These are phyloP conservation scores for Xiphias gladius DNA, from an alignment of 2,113 vertebrate species.

Conservation along the genomic window DNA sequence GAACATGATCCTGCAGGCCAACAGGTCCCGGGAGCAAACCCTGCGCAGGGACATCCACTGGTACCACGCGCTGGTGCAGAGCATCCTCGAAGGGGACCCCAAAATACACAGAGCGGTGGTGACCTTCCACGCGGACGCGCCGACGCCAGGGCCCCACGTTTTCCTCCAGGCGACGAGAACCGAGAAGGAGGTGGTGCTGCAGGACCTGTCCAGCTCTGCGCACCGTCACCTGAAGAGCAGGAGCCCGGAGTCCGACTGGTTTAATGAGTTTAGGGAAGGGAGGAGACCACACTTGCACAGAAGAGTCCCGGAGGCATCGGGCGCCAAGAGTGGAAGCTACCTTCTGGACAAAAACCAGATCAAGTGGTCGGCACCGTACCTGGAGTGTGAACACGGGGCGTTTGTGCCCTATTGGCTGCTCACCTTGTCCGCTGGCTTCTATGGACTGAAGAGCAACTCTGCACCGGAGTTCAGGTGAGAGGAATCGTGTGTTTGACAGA, in stretches of 20 bases:
- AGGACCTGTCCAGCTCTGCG: constrained; percentile 89
- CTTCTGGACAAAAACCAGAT: constrained; percentile 90
- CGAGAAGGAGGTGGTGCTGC: constrained; percentile 88
- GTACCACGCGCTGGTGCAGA: constrained; percentile 94
- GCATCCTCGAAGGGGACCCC: constrained; percentile 93
- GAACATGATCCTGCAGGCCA: constrained; percentile 92
- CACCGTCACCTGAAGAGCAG: constrained; percentile 86
- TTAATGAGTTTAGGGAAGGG: constrained; percentile 88
- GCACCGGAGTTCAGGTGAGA: constrained; percentile 93
- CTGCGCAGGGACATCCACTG: constrained; percentile 90
- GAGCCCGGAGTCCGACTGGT: constrained; percentile 91
- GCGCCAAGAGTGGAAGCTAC: constrained; percentile 80
- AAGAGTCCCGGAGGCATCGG: constrained; percentile 72
- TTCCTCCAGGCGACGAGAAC: constrained; percentile 93
- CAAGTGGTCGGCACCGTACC: constrained; percentile 95
- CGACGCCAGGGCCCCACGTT: constrained; percentile 86
- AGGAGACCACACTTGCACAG: constrained; percentile 86
- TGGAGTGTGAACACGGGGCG: constrained; percentile 94
- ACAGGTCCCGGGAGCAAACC: constrained; percentile 90
- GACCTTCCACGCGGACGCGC: constrained; percentile 88
- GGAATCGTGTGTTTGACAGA: background rate
- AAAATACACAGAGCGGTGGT: constrained; percentile 93
- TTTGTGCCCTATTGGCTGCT: constrained; percentile 96
- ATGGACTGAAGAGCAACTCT: constrained; percentile 89
- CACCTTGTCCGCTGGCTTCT: constrained; percentile 93